Conservation (phyloP, 2,888 invertebrate genomes). For the Pachydiplax longipennis region DNA sequence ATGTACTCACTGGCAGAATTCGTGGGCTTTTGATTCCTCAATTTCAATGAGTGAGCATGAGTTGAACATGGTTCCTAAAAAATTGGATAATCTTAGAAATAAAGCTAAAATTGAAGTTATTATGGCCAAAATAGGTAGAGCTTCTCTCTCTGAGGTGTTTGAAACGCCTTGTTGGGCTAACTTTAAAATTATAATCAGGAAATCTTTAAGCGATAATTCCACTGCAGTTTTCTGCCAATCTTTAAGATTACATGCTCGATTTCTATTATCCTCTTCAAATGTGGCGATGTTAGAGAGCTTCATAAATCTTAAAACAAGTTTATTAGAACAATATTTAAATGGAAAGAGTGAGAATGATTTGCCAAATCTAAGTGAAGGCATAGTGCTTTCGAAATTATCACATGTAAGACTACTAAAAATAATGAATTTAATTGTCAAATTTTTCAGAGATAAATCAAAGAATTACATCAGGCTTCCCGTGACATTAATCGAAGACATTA, state of each 20-base stretch:
- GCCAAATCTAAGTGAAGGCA: background rate
- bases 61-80: background rate
- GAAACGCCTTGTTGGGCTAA: background rate
- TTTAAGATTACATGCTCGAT: background rate
- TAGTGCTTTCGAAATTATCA: background rate
- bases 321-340: background rate
- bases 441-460: background rate
- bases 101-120: background rate
- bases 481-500: background rate
- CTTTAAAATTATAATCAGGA: background rate
- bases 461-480: conserved; percentile 5
- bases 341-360: background rate
- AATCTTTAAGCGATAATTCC: background rate
- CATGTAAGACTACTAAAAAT: background rate
- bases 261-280: background rate
- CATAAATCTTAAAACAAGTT: background rate
- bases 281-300: conserved; percentile 26
- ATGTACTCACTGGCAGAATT: background rate
- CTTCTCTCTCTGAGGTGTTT: background rate
- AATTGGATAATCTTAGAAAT: background rate
- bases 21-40: background rate
- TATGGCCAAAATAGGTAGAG: background rate
- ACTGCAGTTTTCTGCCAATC: background rate
- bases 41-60: background rate
- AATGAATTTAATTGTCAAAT: background rate